Evolutionary conservation across 1,140 invertebrate genomes (phyloP).

Genomic region (Babylonia areolata): DNA sequence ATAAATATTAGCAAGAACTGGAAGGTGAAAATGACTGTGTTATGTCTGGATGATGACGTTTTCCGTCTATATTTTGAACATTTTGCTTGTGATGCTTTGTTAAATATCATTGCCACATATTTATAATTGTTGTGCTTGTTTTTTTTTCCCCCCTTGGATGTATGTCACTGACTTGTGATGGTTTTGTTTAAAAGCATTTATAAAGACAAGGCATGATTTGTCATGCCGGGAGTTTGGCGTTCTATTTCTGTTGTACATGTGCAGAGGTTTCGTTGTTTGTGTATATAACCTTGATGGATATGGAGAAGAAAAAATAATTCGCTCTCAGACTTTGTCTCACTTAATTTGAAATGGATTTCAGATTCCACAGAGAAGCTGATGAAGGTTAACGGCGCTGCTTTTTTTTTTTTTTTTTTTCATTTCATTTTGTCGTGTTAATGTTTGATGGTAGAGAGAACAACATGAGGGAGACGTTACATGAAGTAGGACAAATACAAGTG

Average conservation of each 20-base stretch:
- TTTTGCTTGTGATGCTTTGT: slow-evolving; percentile 5
- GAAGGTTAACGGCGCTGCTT: too few species aligned
- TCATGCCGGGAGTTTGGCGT: too few species aligned
- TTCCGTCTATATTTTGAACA: not conserved
- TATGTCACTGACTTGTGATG: not conserved
- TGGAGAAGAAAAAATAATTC: not conserved
- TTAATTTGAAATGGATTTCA: not conserved
- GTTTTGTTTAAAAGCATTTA: not conserved
- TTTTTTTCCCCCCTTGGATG: not conserved
- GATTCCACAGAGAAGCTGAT: too few species aligned
- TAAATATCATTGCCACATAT: not conserved
- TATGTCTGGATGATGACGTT: not conserved
- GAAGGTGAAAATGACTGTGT: not conserved
- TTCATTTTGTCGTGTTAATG: not conserved
- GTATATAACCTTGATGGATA: not conserved
- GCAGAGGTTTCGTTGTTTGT: not conserved
- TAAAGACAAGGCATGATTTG: not conserved
- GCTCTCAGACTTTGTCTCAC: not conserved
- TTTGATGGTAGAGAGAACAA: not conserved
- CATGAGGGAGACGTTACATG: not conserved
- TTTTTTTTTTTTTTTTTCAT: not conserved
- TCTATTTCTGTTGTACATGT: not conserved
- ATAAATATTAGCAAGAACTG: not conserved
- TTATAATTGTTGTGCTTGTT: not conserved
- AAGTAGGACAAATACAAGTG: not conserved